These are phyloP conservation scores for Clangula hyemalis DNA, from an alignment of 2,797 vertebrate species.

Conservation along the genomic window DNA sequence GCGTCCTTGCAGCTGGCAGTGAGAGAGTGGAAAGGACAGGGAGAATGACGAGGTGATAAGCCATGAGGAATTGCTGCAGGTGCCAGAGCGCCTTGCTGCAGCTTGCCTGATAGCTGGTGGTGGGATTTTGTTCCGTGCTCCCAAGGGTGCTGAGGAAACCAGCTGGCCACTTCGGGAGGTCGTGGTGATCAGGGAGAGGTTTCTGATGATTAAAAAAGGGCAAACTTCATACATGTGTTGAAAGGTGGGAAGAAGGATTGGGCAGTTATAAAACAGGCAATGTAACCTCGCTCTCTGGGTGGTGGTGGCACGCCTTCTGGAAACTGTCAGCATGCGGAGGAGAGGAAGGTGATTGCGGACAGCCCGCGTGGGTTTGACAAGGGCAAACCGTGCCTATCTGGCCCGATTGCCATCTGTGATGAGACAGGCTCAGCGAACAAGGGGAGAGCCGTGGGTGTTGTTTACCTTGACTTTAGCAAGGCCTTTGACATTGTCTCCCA, in stretches of 20 bases:
- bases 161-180: not conserved
- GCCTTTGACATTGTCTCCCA: not conserved
- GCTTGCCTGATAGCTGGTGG: not conserved
- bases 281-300: not conserved
- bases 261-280: not conserved
- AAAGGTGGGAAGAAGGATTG: not conserved
- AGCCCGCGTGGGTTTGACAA: not conserved
- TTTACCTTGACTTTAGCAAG: not conserved
- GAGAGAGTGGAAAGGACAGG: not conserved
- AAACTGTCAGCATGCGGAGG: not conserved
- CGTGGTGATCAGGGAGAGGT: not conserved
- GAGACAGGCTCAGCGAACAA: not conserved
- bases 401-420: not conserved
- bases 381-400: not conserved
- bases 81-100: not conserved
- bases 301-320: not conserved
- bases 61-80: not conserved
- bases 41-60: not conserved
- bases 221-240: fast-evolving
- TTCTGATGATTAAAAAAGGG: not conserved
- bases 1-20: not conserved
- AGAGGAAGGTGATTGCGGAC: not conserved
- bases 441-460: not conserved
- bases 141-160: not conserved
- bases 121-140: not conserved